Conservation (phyloP, 1,140 invertebrate species). For the Rhyzopertha dominica region DNA sequence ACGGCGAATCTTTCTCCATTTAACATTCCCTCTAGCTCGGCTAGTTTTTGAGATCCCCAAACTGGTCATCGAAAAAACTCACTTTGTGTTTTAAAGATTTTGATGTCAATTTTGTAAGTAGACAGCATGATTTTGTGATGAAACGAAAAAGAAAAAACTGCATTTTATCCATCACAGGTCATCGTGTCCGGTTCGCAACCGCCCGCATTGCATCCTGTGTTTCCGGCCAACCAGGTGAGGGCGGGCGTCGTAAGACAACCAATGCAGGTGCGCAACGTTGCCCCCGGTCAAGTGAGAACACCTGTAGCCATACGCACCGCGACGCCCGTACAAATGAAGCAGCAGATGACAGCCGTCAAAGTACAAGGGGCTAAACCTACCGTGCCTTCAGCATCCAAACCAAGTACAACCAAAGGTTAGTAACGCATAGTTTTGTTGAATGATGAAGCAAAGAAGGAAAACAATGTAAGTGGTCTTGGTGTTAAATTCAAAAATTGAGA, state of each 20-base stretch:
- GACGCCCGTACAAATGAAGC: constrained; percentile 18
- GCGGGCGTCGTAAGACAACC: constrained; percentile 32
- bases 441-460: no score
- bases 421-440: no score
- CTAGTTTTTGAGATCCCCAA: no score
- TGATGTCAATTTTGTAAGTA: no score
- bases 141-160: neutral
- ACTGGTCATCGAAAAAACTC: no score
- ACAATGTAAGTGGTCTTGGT: no score
- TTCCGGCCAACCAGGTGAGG: constrained; percentile 31
- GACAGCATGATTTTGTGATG: no score
- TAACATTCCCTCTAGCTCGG: no score
- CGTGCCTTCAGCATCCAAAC: constrained; percentile 40
- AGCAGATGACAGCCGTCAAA: constrained; percentile 28
- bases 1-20: no score
- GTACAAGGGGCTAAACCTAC: constrained; percentile 38
- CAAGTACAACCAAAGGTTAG: constrained; percentile 50
- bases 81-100: no score
- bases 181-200: constrained; percentile 41
- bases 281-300: constrained; percentile 22
- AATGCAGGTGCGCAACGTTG: constrained; percentile 29
- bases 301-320: constrained; percentile 24
- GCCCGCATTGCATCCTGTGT: constrained; percentile 44
- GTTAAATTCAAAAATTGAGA: no score
- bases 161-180: no score